These are phyloP conservation scores for Ariopsis seemanni DNA, from an alignment of 2,113 vertebrate genomes.

Conservation along the genomic window DNA sequence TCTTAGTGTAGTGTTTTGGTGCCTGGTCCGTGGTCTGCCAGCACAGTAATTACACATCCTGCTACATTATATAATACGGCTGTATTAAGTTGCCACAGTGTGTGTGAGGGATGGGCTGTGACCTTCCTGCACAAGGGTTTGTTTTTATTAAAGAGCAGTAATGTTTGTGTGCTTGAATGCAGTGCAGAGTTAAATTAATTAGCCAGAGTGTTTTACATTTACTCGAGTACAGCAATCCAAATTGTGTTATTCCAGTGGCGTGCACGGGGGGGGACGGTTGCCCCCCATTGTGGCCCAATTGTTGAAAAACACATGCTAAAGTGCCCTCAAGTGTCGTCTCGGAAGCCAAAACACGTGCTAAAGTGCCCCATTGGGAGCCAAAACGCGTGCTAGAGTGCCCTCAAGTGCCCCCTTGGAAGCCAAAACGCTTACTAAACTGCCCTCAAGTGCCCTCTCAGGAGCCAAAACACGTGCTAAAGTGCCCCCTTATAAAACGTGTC, in stretches of 20 bases:
- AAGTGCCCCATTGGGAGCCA: too few relatives aligned
- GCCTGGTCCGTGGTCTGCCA: not conserved
- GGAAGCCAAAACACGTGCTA: too few relatives aligned
- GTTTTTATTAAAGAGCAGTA: not conserved
- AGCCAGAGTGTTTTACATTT: not conserved
- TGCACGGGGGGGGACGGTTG: too few relatives aligned
- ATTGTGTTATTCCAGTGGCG: not conserved
- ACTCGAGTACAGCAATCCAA: not conserved
- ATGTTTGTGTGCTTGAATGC: not conserved
- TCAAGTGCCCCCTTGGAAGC: too few relatives aligned
- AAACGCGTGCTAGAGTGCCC: too few relatives aligned
- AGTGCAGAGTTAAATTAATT: not conserved
- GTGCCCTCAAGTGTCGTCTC: too few relatives aligned
- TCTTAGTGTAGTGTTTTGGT: not conserved
- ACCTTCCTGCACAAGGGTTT: not conserved
- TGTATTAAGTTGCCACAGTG: not conserved
- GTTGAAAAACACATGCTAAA: too few relatives aligned
- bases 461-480: too few relatives aligned
- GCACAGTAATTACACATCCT: not conserved
- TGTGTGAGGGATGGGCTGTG: not conserved
- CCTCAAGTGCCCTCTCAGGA: not conserved
- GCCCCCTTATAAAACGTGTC: too few relatives aligned
- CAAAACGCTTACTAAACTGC: too few relatives aligned
- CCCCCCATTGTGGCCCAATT: too few relatives aligned
- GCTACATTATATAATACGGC: not conserved